Conservation (phyloP, 1,140 invertebrate genomes). For the Teleopsis dalmanni region DNA sequence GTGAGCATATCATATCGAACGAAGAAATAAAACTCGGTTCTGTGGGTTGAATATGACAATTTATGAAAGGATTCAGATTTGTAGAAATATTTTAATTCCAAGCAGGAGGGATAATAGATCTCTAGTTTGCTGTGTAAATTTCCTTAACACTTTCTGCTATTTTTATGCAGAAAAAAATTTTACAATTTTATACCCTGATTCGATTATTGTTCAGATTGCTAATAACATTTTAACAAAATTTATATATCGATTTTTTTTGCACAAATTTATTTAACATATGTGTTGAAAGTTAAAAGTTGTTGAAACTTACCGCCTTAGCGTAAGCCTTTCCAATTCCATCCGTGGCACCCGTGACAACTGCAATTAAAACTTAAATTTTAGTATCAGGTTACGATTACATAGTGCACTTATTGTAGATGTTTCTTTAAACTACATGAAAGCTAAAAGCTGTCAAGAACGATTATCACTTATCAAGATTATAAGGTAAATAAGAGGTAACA, state of each 20-base stretch:
- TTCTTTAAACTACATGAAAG: neutral
- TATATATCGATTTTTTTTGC: neutral
- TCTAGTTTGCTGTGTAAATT: too few relatives aligned
- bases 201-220: neutral
- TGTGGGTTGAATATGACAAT: too few relatives aligned
- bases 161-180: neutral
- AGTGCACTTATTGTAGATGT: neutral
- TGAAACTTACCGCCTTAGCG: slow-evolving; percentile 59
- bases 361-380: neutral
- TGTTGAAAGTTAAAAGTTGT: neutral
- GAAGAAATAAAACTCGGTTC: too few relatives aligned
- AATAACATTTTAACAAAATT: neutral
- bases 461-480: neutral
- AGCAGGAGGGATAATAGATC: too few relatives aligned
- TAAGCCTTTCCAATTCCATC: slow-evolving; percentile 91
- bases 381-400: neutral
- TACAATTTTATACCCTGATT: neutral
- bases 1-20: too few relatives aligned
- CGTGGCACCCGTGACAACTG: slow-evolving; percentile 81
- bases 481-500: neutral
- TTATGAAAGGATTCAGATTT: too few relatives aligned
- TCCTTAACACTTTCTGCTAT: too few relatives aligned
- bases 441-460: neutral
- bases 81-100: too few relatives aligned
- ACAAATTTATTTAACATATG: too few relatives aligned